Evolutionary conservation across 2,113 vertebrate genomes (phyloP).

Genomic region (Callorhinus ursinus): DNA sequence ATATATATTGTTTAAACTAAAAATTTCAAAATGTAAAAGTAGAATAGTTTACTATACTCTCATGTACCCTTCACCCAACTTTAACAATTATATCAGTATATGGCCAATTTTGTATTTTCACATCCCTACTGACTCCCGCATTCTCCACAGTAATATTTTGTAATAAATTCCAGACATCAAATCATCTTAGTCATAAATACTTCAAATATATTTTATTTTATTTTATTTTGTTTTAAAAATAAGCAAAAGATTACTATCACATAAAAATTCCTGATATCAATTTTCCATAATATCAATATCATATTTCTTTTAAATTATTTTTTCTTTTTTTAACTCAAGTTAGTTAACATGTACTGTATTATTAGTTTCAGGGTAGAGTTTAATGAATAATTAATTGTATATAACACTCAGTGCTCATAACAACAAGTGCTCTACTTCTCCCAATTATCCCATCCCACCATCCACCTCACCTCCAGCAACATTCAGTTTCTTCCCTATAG

Average conservation of each 20-base stretch:
- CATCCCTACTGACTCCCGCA: background rate
- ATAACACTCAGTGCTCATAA: no score
- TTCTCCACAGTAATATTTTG: background rate
- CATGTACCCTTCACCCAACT: background rate
- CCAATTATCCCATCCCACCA: background rate
- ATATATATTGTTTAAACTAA: background rate
- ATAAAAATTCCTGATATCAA: slow-evolving; percentile 20
- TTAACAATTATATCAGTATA: background rate
- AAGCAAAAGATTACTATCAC: background rate
- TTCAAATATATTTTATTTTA: background rate
- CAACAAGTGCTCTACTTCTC: no score
- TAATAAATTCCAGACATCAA: background rate
- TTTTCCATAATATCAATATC: background rate
- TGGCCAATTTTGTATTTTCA: slow-evolving; percentile 23
- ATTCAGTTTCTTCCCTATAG: background rate
- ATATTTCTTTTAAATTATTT: background rate
- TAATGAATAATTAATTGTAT: background rate
- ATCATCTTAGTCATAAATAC: slow-evolving; percentile 21
- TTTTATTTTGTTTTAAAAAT: background rate
- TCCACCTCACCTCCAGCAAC: background rate
- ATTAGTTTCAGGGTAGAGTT: background rate
- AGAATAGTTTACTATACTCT: background rate
- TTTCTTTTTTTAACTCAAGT: background rate
- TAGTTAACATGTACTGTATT: background rate
- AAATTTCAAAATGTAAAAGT: background rate